A percentile compares a stretch with the other conserved stretches of the same genome.
These are phyloP conservation scores for Alectoris magna DNA, from an alignment of 2,797 vertebrate species.

Conservation along the genomic window DNA sequence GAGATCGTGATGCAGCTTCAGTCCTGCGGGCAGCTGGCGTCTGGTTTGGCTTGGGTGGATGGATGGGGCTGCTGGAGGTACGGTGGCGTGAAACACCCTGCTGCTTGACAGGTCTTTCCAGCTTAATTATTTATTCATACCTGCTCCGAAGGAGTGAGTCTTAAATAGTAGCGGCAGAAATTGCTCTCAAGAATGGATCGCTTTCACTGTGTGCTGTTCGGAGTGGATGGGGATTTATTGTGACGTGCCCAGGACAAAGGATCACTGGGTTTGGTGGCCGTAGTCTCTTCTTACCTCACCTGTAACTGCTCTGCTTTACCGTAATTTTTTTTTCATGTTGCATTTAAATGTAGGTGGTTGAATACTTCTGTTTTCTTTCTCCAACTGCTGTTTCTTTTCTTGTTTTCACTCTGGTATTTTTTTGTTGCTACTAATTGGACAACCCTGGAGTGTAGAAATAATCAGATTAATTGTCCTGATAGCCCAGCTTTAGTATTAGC, in stretches of 20 bases:
- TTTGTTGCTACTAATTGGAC: background rate
- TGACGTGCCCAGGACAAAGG: background rate
- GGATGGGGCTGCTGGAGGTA: background rate
- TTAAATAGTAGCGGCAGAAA: background rate
- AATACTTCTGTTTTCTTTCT: background rate
- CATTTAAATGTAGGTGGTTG: background rate
- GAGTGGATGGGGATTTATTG: background rate
- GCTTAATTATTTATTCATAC: conserved; percentile 13
- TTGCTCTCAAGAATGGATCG: background rate
- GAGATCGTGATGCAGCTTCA: background rate
- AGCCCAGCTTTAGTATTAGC: background rate
- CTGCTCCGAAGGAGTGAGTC: background rate
- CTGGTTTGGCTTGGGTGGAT: background rate
- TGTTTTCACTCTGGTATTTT: background rate
- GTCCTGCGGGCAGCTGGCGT: background rate
- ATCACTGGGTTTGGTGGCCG: background rate
- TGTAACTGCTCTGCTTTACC: background rate
- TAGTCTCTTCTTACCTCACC: background rate
- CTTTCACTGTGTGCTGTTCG: background rate
- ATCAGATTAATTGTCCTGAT: background rate
- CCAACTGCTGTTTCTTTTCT: background rate
- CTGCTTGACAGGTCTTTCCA: conserved; percentile 58
- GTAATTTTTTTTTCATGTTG: background rate
- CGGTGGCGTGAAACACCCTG: background rate
- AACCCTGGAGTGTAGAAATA: background rate